Evolutionary conservation across 2,888 invertebrate genomes (phyloP), one percentile per base, ranked within the genome.

Genomic region (Schizotus pectinicornis): DNA sequence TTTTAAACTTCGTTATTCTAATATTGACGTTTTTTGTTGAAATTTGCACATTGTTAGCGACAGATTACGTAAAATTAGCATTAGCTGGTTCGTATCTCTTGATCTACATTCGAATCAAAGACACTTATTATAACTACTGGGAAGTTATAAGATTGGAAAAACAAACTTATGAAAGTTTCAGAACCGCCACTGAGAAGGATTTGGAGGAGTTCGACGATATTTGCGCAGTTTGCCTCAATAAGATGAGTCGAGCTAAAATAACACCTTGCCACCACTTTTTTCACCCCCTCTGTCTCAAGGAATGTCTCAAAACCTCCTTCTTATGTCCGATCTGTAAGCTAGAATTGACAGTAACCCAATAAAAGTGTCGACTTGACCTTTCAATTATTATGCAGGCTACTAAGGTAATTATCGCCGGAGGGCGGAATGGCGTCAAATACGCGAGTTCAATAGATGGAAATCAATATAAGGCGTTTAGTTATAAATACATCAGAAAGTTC

Each of bases 181-280:
- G 70, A 43, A 81, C 83, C 7, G 92, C 91, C 14, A 86, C 87
- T 1, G 62, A 76, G 0, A 84, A 84, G 8, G 91, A 91, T 65
- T 81, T 92, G 34, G 79, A 83, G 7, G 83, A 83, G n/a, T 83
- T 88, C 65, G 89, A 91, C 65, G 91, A 92, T 68, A 88, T 91
- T 6, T 92, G 92, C 75, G 89, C 91, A 0, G 89, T 92, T 1
- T 92, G 92, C 70, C 81, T 92, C 35, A 87, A 84, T 56, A 76
- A 79, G 7, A 90, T 92, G 90, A 82, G 80, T 50, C 84, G 84
- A 6, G 91, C 91, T 0, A 82, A 90, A 39, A 85, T 91, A 36
- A 92, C 91, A 0, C 90, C 91, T 0, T 92, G 92, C 71, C 88
- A 88, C 41, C 92, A 92, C 74, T 83, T 88, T 71, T 92, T 91